Conservation (phyloP, 1,140 invertebrate genomes). For the Hormaphis cornu region DNA sequence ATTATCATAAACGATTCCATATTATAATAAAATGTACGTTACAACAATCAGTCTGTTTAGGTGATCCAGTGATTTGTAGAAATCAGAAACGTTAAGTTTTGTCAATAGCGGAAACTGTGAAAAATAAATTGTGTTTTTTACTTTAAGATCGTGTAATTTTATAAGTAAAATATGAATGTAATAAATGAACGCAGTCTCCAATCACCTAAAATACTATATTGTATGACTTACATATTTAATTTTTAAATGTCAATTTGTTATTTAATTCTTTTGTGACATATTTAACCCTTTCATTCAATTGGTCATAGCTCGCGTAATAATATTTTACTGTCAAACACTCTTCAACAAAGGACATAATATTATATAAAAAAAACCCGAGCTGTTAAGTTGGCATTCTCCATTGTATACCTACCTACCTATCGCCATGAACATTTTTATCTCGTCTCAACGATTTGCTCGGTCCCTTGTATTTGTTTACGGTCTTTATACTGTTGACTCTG, state of each 20-base stretch:
- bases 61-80: no score
- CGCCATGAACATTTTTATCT: neutral
- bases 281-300: neutral
- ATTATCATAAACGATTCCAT: no score
- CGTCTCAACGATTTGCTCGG: neutral
- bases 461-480: neutral
- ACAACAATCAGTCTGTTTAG: no score
- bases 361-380: neutral
- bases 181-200: no score
- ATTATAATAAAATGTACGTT: no score
- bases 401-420: neutral
- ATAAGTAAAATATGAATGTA: no score
- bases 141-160: no score
- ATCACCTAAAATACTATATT: no score
- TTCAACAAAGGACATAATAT: neutral
- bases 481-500: neutral
- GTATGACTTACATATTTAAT: neutral
- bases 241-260: neutral
- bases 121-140: no score
- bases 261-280: slow-evolving; percentile 1
- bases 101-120: no score
- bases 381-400: neutral
- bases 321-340: neutral
- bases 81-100: no score
- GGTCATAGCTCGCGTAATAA: neutral